These are phyloP conservation scores for Pithys albifrons DNA, from an alignment of 2,113 vertebrate species.

Conservation along the genomic window DNA sequence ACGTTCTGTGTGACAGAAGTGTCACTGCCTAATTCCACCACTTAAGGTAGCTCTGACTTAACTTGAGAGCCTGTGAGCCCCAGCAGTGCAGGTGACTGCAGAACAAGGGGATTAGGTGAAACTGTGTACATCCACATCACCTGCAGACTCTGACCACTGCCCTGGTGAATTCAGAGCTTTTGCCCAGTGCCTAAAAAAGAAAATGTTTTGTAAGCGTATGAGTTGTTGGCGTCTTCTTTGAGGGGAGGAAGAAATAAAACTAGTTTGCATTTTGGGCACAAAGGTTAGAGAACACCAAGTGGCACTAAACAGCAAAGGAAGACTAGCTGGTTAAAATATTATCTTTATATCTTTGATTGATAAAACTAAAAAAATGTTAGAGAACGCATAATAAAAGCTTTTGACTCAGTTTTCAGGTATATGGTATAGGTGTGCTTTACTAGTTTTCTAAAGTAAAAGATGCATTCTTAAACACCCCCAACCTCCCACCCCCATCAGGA, in stretches of 20 bases:
- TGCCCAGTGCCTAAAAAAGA: background rate
- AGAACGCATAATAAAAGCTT: background rate
- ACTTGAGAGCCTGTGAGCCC: background rate
- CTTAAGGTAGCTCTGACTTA: background rate
- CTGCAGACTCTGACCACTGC: background rate
- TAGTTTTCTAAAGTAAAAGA: background rate
- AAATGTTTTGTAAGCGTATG: background rate
- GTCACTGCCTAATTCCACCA: background rate
- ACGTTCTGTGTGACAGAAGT: background rate
- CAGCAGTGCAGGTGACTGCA: background rate
- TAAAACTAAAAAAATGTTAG: slow-evolving; percentile 2
- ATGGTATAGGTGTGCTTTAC: background rate
- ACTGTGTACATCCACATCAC: background rate
- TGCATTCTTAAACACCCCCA: background rate
- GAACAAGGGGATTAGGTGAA: background rate
- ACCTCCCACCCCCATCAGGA: background rate
- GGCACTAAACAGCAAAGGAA: background rate
- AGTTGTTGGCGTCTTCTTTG: background rate
- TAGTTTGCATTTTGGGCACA: background rate
- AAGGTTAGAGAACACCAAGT: background rate
- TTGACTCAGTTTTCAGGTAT: background rate
- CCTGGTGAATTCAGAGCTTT: background rate
- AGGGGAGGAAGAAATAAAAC: background rate
- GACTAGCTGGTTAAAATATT: background rate
- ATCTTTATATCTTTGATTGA: background rate